A percentile compares a stretch with the other conserved stretches of the same genome.
These are phyloP conservation scores for Limulus polyphemus DNA, from an alignment of 2,888 invertebrate species.

Conservation along the genomic window DNA sequence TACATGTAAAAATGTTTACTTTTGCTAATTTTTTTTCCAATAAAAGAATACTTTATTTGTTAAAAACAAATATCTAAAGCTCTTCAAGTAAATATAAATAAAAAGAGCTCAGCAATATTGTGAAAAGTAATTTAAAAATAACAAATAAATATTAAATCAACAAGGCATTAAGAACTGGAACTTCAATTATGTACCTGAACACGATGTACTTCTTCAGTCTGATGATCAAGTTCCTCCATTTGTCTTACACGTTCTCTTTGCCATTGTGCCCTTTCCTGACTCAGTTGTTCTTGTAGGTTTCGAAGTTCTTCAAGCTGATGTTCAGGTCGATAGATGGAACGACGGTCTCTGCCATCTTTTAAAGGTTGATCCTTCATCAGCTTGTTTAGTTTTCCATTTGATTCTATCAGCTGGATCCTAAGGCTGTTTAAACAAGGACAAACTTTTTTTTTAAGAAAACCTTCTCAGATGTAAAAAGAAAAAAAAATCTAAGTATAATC, in stretches of 20 bases:
- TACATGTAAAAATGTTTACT: too few species aligned
- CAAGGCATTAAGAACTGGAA: too few species aligned
- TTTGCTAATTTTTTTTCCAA: too few species aligned
- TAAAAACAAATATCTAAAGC: too few species aligned
- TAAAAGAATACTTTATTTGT: too few species aligned
- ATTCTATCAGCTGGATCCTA: conserved; percentile 64
- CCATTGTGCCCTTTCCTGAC: conserved; percentile 63
- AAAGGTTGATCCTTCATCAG: conserved; percentile 31
- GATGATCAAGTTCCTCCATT: conserved; percentile 51
- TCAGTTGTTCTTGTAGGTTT: conserved; percentile 75
- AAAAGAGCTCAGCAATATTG: too few species aligned
- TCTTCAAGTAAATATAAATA: too few species aligned
- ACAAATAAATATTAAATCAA: too few species aligned
- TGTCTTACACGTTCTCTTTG: conserved; percentile 57
- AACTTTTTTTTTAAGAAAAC: too few species aligned
- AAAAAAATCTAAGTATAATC: too few species aligned
- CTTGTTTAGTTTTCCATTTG: conserved; percentile 42
- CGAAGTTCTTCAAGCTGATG: conserved; percentile 83
- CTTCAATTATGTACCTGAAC: conserved; percentile 43
- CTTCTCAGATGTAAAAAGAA: too few species aligned
- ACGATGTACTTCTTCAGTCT: conserved; percentile 55
- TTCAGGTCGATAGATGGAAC: conserved; percentile 54
- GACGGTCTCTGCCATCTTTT: conserved; percentile 14
- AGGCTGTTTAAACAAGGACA: conserved; percentile 41
- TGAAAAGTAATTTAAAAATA: too few species aligned